A percentile compares a stretch with the other conserved stretches of the same genome.
These are phyloP conservation scores for Galeopterus variegatus DNA, from an alignment of 2,113 vertebrate genomes.

Conservation along the genomic window DNA sequence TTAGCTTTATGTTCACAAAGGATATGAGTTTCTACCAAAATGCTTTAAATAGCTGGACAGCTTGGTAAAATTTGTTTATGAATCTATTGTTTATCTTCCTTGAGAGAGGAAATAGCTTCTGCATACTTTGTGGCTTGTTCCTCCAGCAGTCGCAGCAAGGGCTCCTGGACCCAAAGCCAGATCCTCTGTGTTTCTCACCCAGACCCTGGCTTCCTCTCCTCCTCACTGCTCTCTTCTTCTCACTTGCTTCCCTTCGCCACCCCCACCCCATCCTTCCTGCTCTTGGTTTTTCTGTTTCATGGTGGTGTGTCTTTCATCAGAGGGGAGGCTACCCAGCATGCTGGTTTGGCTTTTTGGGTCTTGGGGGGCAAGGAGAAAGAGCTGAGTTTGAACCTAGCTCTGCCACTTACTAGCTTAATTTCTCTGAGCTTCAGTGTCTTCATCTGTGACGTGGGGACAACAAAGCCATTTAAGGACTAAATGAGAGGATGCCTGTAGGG, in stretches of 20 bases:
- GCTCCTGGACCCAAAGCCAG: background rate
- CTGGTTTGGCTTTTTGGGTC: background rate
- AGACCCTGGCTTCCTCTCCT: background rate
- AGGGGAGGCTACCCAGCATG: background rate
- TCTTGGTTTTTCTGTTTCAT: background rate
- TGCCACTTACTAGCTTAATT: background rate
- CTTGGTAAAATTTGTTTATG: conserved; percentile 79
- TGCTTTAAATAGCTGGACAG: conserved; percentile 77
- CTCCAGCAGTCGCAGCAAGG: conserved; percentile 62
- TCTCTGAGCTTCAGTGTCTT: background rate
- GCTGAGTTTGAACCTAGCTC: background rate
- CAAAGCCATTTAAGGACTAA: background rate
- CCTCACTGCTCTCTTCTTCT: background rate
- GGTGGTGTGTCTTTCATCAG: background rate
- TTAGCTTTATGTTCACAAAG: conserved; percentile 58
- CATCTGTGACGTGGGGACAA: background rate
- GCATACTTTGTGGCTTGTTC: conserved; percentile 79
- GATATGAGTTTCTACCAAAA: conserved; percentile 59
- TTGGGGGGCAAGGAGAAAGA: background rate
- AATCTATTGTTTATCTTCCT: conserved; percentile 82
- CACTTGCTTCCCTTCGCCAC: background rate
- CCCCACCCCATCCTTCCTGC: background rate
- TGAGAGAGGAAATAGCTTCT: conserved; percentile 84
- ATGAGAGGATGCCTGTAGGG: background rate
- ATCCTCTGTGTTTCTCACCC: background rate